phyloP scores from a whole-genome alignment of 1,140 invertebrate genomes.

The Platyscapa corneri region DNA sequence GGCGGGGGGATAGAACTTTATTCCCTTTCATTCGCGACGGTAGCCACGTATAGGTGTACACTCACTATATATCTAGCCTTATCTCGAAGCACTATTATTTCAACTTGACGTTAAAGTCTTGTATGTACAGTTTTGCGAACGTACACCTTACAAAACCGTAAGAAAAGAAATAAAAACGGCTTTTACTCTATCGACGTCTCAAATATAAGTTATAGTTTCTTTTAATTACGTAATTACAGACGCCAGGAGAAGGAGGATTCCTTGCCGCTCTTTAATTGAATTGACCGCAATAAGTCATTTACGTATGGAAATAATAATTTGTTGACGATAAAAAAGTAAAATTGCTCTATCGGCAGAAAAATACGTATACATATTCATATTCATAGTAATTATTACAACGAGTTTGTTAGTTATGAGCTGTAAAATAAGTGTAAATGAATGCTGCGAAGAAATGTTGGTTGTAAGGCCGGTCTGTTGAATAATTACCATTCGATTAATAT shows the following conservation, averaged over 20 bases:
- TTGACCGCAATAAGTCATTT: too few species aligned
- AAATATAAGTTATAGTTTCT: too few species aligned
- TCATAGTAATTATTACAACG: neutral
- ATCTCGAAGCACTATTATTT: neutral
- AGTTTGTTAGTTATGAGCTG: neutral
- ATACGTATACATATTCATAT: neutral
- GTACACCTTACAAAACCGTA: neutral
- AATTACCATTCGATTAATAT: neutral
- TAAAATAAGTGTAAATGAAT: neutral
- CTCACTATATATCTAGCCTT: neutral
- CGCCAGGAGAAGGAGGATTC: neutral
- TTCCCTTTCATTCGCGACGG: constrained; percentile 59
- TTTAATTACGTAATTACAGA: neutral
- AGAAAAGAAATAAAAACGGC: neutral
- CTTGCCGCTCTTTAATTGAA: neutral
- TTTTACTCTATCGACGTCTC: too few species aligned
- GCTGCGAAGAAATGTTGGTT: neutral
- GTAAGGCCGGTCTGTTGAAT: neutral
- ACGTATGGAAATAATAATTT: neutral
- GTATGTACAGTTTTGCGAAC: neutral
- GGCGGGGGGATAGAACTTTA: neutral
- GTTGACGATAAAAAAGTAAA: neutral
- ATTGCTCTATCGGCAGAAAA: neutral
- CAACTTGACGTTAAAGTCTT: neutral
- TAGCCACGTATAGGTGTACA: neutral